Conservation (phyloP, 1,140 invertebrate species). For the Hetaerina americana region DNA sequence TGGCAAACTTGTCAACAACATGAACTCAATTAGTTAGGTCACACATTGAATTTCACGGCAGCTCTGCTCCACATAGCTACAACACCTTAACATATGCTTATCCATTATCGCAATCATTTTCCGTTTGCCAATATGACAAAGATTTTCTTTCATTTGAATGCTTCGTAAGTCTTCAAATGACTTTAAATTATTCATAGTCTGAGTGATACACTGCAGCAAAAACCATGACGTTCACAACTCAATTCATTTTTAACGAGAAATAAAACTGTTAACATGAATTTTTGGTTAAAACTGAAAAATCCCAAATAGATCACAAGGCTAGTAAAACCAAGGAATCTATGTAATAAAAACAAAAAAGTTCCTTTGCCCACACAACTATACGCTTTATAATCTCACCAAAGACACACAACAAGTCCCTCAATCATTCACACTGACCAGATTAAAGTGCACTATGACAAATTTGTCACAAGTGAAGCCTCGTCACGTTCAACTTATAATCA, state of each 20-base stretch:
- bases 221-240: too few species aligned
- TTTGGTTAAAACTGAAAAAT: too few species aligned
- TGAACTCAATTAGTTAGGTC: too few species aligned
- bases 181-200: too few species aligned
- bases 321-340: not conserved
- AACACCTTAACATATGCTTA: not conserved
- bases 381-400: not conserved
- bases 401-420: too few species aligned
- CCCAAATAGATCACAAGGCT: not conserved
- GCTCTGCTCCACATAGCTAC: not conserved
- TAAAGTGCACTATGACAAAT: not conserved
- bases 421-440: not conserved
- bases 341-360: not conserved
- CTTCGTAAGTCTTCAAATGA: not conserved
- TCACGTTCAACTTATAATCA: not conserved
- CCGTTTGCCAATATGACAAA: not conserved
- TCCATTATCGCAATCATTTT: not conserved
- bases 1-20: not conserved
- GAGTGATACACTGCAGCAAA: too few species aligned
- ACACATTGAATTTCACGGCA: not conserved
- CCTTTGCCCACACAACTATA: not conserved
- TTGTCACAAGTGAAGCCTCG: not conserved
- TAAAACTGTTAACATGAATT: too few species aligned
- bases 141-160: not conserved
- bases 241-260: too few species aligned